Evolutionary conservation across 1,140 invertebrate species (phyloP).

Genomic region (Brachionus manjavacas): DNA sequence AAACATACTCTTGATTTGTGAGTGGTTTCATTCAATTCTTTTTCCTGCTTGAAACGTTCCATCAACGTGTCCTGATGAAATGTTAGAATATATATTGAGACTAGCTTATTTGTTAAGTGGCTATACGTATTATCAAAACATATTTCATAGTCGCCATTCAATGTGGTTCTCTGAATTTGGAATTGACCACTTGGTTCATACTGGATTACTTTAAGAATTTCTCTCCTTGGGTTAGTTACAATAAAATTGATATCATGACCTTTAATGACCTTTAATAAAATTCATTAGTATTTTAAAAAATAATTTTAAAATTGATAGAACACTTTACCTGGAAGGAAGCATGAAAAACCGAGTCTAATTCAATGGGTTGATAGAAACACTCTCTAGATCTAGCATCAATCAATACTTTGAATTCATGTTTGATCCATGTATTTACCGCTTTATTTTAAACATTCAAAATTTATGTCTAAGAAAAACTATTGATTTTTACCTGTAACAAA

Average conservation of each 20-base stretch:
- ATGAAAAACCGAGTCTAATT: constrained; percentile 21
- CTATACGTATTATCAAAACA: constrained; percentile 37
- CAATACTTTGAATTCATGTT: constrained; percentile 25
- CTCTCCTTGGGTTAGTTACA: neutral
- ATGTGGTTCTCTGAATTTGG: constrained; percentile 29
- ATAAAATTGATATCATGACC: neutral
- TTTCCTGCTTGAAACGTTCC: constrained; percentile 7
- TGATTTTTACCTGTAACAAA: neutral
- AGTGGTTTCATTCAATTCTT: constrained; percentile 27
- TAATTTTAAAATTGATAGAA: neutral
- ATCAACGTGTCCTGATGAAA: constrained; percentile 29
- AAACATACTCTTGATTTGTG: neutral
- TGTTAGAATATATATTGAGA: constrained; percentile 29
- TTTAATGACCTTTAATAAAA: constrained; percentile 10
- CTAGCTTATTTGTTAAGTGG: constrained; percentile 1
- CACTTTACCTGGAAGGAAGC: constrained; percentile 10
- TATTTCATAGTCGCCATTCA: constrained; percentile 34
- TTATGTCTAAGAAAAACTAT: neutral
- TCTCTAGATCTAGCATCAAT: neutral
- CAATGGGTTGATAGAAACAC: constrained; percentile 25
- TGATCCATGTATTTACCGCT: constrained; percentile 14
- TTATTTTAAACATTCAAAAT: neutral
- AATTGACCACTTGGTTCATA: neutral
- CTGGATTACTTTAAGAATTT: neutral
- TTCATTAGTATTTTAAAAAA: neutral